A percentile compares a stretch with the other conserved stretches of the same genome.
These are phyloP conservation scores for Acrocephalus scirpaceus DNA, from an alignment of 2,797 vertebrate species.

Conservation along the genomic window DNA sequence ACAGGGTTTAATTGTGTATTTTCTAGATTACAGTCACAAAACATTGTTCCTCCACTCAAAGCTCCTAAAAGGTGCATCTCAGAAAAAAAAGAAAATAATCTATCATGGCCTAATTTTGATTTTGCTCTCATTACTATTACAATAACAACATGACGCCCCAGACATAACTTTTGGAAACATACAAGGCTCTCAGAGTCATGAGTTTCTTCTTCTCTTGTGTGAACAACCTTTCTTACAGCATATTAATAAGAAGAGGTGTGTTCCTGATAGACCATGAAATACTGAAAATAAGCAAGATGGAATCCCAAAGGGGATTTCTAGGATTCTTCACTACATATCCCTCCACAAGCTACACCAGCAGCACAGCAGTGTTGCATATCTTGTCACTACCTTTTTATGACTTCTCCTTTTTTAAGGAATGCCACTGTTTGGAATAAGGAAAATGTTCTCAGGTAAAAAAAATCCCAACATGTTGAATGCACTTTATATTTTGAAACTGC, in stretches of 20 bases:
- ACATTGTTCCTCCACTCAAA: neutral
- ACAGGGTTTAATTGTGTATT: neutral
- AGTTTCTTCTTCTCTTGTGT: neutral
- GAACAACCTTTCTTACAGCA: neutral
- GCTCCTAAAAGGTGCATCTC: neutral
- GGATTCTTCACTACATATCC: neutral
- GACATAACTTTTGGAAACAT: neutral
- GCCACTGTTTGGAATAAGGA: neutral
- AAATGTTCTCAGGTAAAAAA: neutral
- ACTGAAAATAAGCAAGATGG: neutral
- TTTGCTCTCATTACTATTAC: neutral
- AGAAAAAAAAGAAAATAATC: neutral
- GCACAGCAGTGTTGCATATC: neutral
- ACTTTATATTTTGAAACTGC: neutral
- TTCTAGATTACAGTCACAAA: neutral
- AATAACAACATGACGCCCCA: neutral
- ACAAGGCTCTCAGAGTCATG: neutral
- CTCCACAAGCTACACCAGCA: neutral
- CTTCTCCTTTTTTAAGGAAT: neutral
- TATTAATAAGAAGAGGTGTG: neutral
- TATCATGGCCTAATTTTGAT: neutral
- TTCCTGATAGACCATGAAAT: neutral
- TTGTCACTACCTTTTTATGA: neutral
- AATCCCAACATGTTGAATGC: neutral
- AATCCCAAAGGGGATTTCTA: neutral